phyloP scores from a whole-genome alignment of 2,888 invertebrate genomes.

The Diaperis boleti region DNA sequence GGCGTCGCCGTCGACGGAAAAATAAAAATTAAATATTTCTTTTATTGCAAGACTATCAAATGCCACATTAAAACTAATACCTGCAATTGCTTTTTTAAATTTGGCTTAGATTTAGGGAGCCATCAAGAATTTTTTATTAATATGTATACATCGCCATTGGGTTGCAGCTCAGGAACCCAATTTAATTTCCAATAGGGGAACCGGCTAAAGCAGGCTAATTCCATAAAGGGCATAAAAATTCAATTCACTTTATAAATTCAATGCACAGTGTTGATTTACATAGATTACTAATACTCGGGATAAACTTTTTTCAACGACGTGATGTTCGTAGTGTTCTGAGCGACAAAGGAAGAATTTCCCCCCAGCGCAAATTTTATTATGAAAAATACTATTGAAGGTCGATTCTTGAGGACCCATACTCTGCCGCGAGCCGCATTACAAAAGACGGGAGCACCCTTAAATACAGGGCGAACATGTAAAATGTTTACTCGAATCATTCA shows the following conservation, averaged over 20 bases:
- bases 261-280: constrained; percentile 55
- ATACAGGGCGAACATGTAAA: constrained; percentile 39
- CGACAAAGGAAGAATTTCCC: constrained; percentile 5
- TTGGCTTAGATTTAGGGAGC: no score
- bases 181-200: constrained; percentile 53
- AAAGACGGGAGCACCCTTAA: constrained; percentile 26
- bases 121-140: constrained; percentile 5
- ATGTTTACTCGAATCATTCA: constrained; percentile 38
- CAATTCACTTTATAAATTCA: constrained; percentile 57
- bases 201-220: constrained; percentile 53
- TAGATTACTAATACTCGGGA: constrained; percentile 44
- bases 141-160: constrained; percentile 30
- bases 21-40: constrained; percentile 39
- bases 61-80: background rate
- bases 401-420: background rate
- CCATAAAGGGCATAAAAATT: constrained; percentile 55
- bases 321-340: constrained; percentile 16
- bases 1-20: constrained; percentile 42
- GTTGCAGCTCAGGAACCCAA: constrained; percentile 47
- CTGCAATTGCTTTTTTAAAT: no score
- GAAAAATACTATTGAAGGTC: constrained; percentile 9
- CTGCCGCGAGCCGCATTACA: constrained; percentile 17
- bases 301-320: constrained; percentile 6
- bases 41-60: background rate
- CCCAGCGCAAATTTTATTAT: constrained; percentile 17